Conservation (phyloP, 2,113 vertebrate genomes). For the Numida meleagris region DNA sequence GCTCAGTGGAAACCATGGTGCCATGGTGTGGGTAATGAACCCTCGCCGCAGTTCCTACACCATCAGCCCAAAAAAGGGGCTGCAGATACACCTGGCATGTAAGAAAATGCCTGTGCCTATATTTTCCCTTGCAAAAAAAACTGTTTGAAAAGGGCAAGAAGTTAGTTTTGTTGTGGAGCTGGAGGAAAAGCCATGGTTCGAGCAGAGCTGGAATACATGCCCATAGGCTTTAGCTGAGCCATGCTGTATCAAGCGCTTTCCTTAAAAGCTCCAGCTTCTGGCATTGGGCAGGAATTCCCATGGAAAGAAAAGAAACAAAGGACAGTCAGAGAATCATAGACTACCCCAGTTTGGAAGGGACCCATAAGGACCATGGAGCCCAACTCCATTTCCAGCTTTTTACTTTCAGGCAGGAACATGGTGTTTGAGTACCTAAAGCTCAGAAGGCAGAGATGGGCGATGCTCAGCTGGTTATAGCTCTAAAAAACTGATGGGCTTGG, state of each 20-base stretch:
- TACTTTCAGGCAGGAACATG: fast-evolving
- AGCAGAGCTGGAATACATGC: fast-evolving
- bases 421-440: neutral
- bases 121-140: neutral
- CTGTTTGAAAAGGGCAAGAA: neutral
- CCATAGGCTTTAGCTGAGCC: neutral
- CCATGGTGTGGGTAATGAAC: too few species aligned
- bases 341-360: too few species aligned
- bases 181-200: neutral
- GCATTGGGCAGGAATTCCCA: neutral
- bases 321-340: neutral
- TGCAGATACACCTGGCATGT: neutral
- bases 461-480: neutral
- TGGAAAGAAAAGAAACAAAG: too few species aligned
- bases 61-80: neutral
- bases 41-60: fast-evolving
- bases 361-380: too few species aligned
- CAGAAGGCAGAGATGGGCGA: neutral
- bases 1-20: neutral
- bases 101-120: neutral
- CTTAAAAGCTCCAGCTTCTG: neutral
- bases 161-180: neutral
- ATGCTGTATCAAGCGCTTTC: neutral
- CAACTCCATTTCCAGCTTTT: neutral
- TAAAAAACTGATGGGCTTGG: neutral